Evolutionary conservation across 37 sponge, comb jelly and placozoan genomes (phyloP).

Genomic region (Mnemiopsis leidyi): DNA sequence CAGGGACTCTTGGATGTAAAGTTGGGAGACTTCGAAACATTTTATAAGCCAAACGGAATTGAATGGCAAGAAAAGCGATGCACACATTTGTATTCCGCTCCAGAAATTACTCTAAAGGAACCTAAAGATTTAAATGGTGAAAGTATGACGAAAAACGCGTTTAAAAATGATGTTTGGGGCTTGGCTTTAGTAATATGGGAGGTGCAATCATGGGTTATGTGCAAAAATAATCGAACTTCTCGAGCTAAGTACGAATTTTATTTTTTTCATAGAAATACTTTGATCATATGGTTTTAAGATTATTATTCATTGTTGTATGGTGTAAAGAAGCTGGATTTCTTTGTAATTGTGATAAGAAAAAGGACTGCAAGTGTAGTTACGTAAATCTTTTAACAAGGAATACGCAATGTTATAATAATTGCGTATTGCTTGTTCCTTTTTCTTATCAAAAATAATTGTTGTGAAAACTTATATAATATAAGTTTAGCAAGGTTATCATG

Average conservation of each 20-base stretch:
- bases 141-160: neutral
- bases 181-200: conserved; percentile 27
- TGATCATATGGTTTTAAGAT: too few relatives aligned
- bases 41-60: neutral
- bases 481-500: too few relatives aligned
- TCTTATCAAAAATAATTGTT: too few relatives aligned
- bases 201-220: neutral
- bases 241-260: too few relatives aligned
- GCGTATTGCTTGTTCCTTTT: too few relatives aligned
- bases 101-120: neutral
- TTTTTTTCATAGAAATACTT: too few relatives aligned
- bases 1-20: conserved; percentile 20
- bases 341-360: too few relatives aligned
- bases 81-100: neutral
- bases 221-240: neutral
- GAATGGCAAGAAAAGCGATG: neutral
- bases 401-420: too few relatives aligned
- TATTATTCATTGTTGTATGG: too few relatives aligned
- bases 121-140: neutral
- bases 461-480: too few relatives aligned
- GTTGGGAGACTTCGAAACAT: neutral
- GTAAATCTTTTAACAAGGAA: too few relatives aligned
- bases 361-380: neutral
- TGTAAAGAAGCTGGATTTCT: too few relatives aligned
- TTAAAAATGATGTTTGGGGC: conserved; percentile 41